Percentiles rank a stretch among this genome's conserved stretches.
Evolutionary conservation across 2,797 vertebrate genomes (phyloP).

Genomic region (Zenarchopterus dispar): DNA sequence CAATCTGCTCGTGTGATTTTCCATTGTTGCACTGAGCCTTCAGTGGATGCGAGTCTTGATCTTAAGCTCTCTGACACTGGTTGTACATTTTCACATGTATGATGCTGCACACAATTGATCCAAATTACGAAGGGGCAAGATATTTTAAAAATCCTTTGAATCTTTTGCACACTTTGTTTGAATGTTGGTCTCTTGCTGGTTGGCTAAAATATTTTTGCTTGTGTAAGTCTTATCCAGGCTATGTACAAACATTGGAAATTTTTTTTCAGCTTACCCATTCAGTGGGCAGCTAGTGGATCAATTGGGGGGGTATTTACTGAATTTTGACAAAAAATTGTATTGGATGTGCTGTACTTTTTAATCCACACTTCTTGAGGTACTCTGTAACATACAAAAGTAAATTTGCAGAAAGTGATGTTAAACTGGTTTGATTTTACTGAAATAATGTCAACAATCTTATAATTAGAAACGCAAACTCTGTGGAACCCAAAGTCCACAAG

Average conservation of each 20-base stretch:
- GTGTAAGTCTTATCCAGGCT: background rate
- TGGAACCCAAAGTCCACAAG: constrained; percentile 73
- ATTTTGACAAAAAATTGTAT: background rate
- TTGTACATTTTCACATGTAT: too few species aligned
- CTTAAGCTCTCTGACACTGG: too few species aligned
- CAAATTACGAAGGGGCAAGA: too few species aligned
- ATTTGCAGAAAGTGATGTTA: constrained; percentile 61
- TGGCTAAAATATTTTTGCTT: background rate
- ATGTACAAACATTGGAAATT: background rate
- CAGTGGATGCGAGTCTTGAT: too few species aligned
- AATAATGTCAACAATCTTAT: constrained; percentile 74
- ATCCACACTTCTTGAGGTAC: constrained; percentile 15
- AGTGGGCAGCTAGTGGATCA: background rate
- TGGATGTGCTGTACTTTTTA: background rate
- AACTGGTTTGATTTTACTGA: constrained; percentile 71
- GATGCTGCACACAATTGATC: too few species aligned
- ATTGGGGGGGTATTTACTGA: background rate
- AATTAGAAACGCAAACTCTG: constrained; percentile 76
- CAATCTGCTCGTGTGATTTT: too few species aligned
- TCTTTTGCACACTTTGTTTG: too few species aligned
- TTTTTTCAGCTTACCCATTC: too few species aligned
- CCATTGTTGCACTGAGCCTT: too few species aligned
- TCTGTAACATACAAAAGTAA: constrained; percentile 19
- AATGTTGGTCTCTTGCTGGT: background rate
- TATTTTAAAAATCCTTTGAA: too few species aligned